Evolutionary conservation across 2,797 vertebrate species (phyloP).

Genomic region (Scarus forsteni): DNA sequence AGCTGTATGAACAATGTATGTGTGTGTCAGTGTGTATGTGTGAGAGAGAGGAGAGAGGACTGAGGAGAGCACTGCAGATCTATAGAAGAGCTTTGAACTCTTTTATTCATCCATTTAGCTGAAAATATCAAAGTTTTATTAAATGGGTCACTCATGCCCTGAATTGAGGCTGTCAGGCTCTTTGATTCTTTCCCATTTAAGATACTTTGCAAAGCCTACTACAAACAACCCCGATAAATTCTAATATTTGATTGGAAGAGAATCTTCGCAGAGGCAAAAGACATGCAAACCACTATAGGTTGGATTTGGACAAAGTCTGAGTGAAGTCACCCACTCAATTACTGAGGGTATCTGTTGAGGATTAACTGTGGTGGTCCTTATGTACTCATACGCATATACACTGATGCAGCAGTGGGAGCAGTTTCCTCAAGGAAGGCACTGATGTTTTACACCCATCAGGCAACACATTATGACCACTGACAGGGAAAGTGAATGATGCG

Average conservation of each 20-base stretch:
- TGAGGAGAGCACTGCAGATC: conserved; percentile 9
- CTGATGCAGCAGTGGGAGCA: too few relatives aligned
- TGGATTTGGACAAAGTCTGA: too few relatives aligned
- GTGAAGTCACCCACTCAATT: too few relatives aligned
- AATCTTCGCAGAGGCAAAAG: neutral
- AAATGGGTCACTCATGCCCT: neutral
- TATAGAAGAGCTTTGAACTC: conserved; percentile 19
- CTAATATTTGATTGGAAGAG: neutral
- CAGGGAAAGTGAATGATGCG: too few relatives aligned
- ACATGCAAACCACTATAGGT: too few relatives aligned
- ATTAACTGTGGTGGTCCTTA: too few relatives aligned
- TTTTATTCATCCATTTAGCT: conserved; percentile 9
- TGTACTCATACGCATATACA: too few relatives aligned
- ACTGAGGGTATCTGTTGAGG: too few relatives aligned
- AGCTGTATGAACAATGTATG: conserved; percentile 11
- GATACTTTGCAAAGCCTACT: neutral
- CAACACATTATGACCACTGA: too few relatives aligned
- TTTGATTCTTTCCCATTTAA: neutral
- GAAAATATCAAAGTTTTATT: neutral
- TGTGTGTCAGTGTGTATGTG: neutral
- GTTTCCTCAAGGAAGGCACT: too few relatives aligned
- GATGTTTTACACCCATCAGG: too few relatives aligned
- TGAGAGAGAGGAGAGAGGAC: neutral
- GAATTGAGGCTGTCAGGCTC: neutral
- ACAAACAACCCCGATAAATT: neutral